phyloP scores from a whole-genome alignment of 2,888 invertebrate species.

The Drosophila nr. perissopoda region DNA sequence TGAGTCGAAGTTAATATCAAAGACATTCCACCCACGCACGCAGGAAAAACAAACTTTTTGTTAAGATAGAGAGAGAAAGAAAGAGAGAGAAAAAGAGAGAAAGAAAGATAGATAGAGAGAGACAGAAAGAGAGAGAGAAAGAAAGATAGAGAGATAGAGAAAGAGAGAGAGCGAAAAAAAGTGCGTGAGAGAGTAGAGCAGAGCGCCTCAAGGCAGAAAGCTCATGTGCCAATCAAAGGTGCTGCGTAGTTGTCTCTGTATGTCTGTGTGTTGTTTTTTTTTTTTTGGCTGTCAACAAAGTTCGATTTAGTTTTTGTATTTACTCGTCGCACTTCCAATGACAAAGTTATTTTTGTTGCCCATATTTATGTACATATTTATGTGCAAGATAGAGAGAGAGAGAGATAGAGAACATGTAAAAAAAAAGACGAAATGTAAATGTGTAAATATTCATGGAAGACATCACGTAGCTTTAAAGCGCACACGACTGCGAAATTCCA shows the following conservation, averaged over 20 bases:
- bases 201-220: conserved; percentile 13
- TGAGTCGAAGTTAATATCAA: conserved; percentile 41
- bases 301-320: conserved; percentile 39
- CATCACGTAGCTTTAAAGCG: conserved; percentile 64
- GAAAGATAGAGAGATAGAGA: neutral
- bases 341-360: conserved; percentile 50
- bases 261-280: neutral
- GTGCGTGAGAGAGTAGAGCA: conserved; percentile 5
- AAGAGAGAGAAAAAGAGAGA: neutral
- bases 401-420: conserved; percentile 40
- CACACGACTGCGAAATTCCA: conserved; percentile 50
- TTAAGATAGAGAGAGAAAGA: neutral
- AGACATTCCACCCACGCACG: conserved; percentile 44
- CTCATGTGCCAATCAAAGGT: conserved; percentile 52
- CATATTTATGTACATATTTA: conserved; percentile 21
- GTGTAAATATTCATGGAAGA: conserved; percentile 72
- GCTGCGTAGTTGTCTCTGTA: conserved; percentile 24
- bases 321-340: conserved; percentile 20
- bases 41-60: neutral
- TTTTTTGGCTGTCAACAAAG: conserved; percentile 37
- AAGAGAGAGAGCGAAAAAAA: neutral
- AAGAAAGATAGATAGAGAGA: neutral
- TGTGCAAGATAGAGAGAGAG: neutral
- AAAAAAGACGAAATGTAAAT: conserved; percentile 60
- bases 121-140: neutral